phyloP scores from a whole-genome alignment of 2,797 vertebrate genomes.

The Sandelia bainsii region DNA sequence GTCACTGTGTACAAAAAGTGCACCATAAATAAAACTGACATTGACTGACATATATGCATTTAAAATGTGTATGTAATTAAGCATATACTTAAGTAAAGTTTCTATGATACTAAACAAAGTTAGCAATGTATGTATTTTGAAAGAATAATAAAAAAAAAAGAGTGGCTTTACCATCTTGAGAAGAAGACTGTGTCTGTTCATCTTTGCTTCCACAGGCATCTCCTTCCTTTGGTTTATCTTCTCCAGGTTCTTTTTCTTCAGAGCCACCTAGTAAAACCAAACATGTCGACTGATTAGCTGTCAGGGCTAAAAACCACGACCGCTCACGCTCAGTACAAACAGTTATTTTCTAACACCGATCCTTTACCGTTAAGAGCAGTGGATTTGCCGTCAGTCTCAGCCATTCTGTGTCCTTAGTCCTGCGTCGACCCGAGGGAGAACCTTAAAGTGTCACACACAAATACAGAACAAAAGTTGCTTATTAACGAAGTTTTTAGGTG shows the following conservation, averaged over 20 bases:
- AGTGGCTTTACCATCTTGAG: constrained; percentile 67
- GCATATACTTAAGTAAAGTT: not conserved
- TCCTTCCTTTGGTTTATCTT: constrained; percentile 66
- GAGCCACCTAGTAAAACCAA: constrained; percentile 67
- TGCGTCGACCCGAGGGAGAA: constrained; percentile 70
- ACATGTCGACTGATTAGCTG: constrained; percentile 6
- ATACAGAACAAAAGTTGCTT: not conserved
- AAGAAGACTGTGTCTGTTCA: constrained; percentile 59
- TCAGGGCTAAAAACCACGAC: not conserved
- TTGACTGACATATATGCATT: not conserved
- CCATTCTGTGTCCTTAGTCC: constrained; percentile 76
- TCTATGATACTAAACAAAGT: not conserved
- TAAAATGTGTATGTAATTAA: not conserved
- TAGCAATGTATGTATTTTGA: not conserved
- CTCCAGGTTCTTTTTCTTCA: constrained; percentile 77
- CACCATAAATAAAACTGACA: too few species aligned
- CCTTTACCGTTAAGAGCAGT: constrained; percentile 76
- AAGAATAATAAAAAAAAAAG: not conserved
- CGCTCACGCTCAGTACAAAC: not conserved
- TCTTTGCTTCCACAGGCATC: constrained; percentile 73
- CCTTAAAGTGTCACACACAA: constrained; percentile 48
- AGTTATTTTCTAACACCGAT: constrained; percentile 6
- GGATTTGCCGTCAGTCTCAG: constrained; percentile 78
- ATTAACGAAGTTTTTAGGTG: not conserved
- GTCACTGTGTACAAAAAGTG: too few species aligned